A percentile compares a stretch with the other conserved stretches of the same genome.
Evolutionary conservation across 2,888 invertebrate genomes (phyloP).

Genomic region (Amaurobius ferox): DNA sequence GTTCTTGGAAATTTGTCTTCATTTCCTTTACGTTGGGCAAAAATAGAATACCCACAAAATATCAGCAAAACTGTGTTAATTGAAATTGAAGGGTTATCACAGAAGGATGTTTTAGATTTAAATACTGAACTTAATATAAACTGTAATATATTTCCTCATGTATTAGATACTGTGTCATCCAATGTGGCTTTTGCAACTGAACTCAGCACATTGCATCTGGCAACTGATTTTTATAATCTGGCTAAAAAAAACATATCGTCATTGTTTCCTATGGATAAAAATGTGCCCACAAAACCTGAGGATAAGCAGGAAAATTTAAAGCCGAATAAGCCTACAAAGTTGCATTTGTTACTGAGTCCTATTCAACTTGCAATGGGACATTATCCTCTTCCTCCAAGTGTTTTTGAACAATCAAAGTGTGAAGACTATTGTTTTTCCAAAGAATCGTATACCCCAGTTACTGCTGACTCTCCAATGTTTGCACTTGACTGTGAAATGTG

Average conservation of each 20-base stretch:
- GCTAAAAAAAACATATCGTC: constrained; percentile 73
- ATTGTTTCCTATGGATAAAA: constrained; percentile 30
- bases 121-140: constrained; percentile 82
- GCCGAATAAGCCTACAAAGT: constrained; percentile 81
- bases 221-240: constrained; percentile 82
- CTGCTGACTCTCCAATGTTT: constrained; percentile 89
- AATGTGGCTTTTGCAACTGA: constrained; percentile 86
- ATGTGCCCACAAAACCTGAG: neutral
- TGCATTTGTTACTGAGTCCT: constrained; percentile 87
- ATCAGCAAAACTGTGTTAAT: constrained; percentile 84
- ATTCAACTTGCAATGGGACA: constrained; percentile 91
- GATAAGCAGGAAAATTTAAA: neutral
- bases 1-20: constrained; percentile 84
- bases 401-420: constrained; percentile 78
- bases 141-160: constrained; percentile 82
- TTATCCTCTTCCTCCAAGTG: constrained; percentile 85
- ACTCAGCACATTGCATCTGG: constrained; percentile 86
- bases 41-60: constrained; percentile 83
- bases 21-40: constrained; percentile 86
- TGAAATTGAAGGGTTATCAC: constrained; percentile 87
- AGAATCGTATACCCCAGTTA: constrained; percentile 79
- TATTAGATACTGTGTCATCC: constrained; percentile 85
- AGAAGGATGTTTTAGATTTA: constrained; percentile 84
- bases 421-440: constrained; percentile 52
- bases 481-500: constrained; percentile 95